Evolutionary conservation across 1,140 invertebrate species (phyloP), one percentile per base, ranked within the genome.

Genomic region (Cardiocondyla obscurior): DNA sequence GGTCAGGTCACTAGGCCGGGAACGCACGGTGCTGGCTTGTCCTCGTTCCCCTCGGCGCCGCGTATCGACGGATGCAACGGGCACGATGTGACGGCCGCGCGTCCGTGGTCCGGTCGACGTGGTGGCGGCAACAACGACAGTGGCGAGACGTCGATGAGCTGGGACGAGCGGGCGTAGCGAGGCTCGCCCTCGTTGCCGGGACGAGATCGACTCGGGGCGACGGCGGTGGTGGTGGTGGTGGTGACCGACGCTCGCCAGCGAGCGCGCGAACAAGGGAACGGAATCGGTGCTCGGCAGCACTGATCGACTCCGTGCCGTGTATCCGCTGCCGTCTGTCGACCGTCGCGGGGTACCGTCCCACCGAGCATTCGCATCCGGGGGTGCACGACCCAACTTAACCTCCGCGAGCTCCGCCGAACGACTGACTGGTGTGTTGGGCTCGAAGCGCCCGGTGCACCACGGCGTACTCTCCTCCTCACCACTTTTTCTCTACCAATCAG

Each of bases 1-100:
- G 92, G 90, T 92, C 91, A 90, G 91, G 90, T 92, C 87, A 92
- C 84, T 91, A 90, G 91, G 90, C 87, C 90, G 89, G 88, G 87
- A 69, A 82, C 81, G 81, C 81, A 73, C 77, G 51, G 33, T 72
- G 55, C 51, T 70, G 76, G 65, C 22, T 53, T 51, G 49, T 83
- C 46, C 39, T 62, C 74, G 57, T 39, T 74, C 70, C 46, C 64
- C 16, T 85, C 12, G 62, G 0, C 8, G 25, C 16, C 36, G 16
- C 22, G 53, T 58, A 39, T 69, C 33, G 73, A 65, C 73, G 36
- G 39, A 25, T 74, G 39, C 39, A 28, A 2, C n/a, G 10, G 19
- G 36, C 14, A 39, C 55, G 36, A 46, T 49, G 53, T 39, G n/a
- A 7, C n/a, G 12, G 25, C n/a, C 25, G 39, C 39, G 49, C 49